Evolutionary conservation across 2,113 vertebrate species (phyloP).

Genomic region (Takifugu bimaculatus): DNA sequence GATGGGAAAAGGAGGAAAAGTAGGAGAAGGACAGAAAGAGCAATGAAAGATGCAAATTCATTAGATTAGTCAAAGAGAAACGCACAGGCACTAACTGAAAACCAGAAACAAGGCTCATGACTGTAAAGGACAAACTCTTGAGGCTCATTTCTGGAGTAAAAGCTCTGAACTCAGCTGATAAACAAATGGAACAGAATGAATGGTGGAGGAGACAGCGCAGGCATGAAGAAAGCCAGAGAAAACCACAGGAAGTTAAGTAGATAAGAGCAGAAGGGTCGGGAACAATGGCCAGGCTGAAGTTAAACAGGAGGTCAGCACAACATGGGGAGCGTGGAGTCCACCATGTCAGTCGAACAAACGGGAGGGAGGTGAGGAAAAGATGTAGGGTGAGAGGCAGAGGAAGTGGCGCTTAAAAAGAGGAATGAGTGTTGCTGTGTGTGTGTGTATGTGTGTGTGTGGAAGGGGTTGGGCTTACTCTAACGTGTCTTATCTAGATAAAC

Average conservation of each 20-base stretch:
- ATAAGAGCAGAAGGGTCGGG: constrained; percentile 8
- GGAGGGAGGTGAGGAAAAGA: constrained; percentile 32
- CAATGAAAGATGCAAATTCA: no score
- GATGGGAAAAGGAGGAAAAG: no score
- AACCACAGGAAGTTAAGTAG: constrained; percentile 21
- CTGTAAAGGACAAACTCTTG: no score
- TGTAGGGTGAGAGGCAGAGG: constrained; percentile 5
- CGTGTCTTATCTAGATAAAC: constrained; percentile 21
- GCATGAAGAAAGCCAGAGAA: constrained; percentile 9
- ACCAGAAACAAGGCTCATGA: no score
- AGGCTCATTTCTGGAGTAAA: no score
- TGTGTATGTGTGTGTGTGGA: not conserved
- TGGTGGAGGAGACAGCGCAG: not conserved
- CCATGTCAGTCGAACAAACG: constrained; percentile 1
- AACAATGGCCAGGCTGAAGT: constrained; percentile 40
- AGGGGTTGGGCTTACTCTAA: not conserved
- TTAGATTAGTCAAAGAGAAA: no score
- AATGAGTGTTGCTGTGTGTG: constrained; percentile 13
- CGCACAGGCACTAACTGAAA: no score
- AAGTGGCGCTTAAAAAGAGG: constrained; percentile 35
- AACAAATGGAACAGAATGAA: not conserved
- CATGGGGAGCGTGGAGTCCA: constrained; percentile 5
- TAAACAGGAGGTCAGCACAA: constrained; percentile 61
- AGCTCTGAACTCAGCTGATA: no score
- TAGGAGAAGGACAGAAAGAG: no score